These are phyloP conservation scores for Oligia strigilis DNA, from an alignment of 2,888 invertebrate genomes.

Conservation along the genomic window DNA sequence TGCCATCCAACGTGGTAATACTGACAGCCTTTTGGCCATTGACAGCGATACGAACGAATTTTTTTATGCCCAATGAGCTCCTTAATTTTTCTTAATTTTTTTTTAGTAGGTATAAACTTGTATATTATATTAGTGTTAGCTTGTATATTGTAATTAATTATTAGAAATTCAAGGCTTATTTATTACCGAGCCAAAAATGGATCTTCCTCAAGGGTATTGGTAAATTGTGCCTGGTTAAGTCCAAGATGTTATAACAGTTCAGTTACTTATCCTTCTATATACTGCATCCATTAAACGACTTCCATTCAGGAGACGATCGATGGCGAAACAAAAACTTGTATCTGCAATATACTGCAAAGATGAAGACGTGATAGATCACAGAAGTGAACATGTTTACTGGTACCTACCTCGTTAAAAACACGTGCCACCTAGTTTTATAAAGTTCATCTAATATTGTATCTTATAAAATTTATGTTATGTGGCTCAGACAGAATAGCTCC, in stretches of 20 bases:
- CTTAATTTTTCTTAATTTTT: not conserved
- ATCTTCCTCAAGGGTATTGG: not conserved
- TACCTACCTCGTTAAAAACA: not conserved
- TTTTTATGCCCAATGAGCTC: too few species aligned
- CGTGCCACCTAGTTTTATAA: not conserved
- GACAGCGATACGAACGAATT: too few species aligned
- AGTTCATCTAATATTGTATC: not conserved
- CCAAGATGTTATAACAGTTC: not conserved
- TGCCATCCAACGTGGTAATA: too few species aligned
- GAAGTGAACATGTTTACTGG: slow-evolving; percentile 45
- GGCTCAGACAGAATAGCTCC: not conserved
- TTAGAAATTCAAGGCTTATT: not conserved
- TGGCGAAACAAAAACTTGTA: slow-evolving; percentile 72
- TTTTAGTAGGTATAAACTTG: not conserved
- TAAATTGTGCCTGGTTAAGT: not conserved
- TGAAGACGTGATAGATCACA: slow-evolving; percentile 46
- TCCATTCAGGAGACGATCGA: slow-evolving; percentile 68
- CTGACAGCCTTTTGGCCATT: too few species aligned
- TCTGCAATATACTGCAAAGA: slow-evolving; percentile 67
- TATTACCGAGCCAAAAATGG: not conserved
- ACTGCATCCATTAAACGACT: slow-evolving; percentile 63
- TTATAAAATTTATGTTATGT: too few species aligned
- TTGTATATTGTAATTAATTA: too few species aligned
- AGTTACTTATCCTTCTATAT: slow-evolving; percentile 19
- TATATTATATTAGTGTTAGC: too few species aligned